Percentiles rank a stretch among this genome's conserved stretches.
phyloP scores from a whole-genome alignment of 2,888 invertebrate species.

The Odontomyia ornata region DNA sequence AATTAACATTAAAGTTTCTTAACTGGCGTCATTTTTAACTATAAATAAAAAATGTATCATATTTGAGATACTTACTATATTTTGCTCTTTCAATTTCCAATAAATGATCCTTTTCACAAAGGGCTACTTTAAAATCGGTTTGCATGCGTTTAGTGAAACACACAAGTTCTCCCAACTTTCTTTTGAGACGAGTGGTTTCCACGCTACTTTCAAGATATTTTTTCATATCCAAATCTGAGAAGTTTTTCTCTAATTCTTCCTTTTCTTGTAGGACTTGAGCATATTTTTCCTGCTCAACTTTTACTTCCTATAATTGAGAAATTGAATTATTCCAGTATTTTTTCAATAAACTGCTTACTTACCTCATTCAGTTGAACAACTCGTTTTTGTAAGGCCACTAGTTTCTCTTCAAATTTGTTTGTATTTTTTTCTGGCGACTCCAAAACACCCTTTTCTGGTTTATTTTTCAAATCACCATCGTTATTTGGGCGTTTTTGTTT shows the following conservation, averaged over 20 bases:
- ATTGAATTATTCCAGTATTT: not conserved
- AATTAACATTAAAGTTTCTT: too few species aligned
- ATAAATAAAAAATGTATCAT: too few species aligned
- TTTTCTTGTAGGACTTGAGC: conserved; percentile 36
- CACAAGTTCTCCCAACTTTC: conserved; percentile 44
- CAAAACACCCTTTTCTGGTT: conserved; percentile 24
- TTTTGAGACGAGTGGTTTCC: conserved; percentile 47
- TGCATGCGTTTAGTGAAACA: conserved; percentile 22
- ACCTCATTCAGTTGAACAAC: conserved; percentile 18
- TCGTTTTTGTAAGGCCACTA: not conserved
- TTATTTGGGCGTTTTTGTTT: too few species aligned
- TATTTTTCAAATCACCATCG: too few species aligned
- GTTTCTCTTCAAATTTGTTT: not conserved
- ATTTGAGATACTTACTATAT: conserved; percentile 41
- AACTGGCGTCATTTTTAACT: too few species aligned
- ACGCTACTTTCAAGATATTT: conserved; percentile 43
- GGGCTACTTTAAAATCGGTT: conserved; percentile 32
- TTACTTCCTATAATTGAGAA: conserved; percentile 22
- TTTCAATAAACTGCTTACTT: not conserved
- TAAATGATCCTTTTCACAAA: conserved; percentile 24
- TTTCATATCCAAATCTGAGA: conserved; percentile 45
- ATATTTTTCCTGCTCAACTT: conserved; percentile 26
- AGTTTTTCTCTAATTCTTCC: conserved; percentile 23
- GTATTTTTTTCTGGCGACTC: conserved; percentile 34
- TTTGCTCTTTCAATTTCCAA: conserved; percentile 39